Base-by-base conservation (phyloP, 2,113 vertebrate species). In the Athene noctua region DNA sequence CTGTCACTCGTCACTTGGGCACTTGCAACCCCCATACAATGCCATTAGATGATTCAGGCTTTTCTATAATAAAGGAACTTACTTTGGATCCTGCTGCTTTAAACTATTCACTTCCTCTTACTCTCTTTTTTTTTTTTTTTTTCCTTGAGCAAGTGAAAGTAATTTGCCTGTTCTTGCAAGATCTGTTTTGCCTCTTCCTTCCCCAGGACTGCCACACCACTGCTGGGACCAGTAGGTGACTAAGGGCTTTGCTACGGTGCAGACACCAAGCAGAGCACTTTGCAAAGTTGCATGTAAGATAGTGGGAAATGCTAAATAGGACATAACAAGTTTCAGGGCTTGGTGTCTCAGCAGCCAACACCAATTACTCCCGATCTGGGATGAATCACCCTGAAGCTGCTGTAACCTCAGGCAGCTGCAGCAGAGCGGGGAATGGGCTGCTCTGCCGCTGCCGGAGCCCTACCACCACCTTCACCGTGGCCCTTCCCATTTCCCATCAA, bases 111-210 rank as follows among this genome's bases (percentile, higher is more conserved):
- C 87, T 94, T 95, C 83, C 61, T 91, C 52, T 94, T 81, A 27
- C 30, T 34, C 13, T 26, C 49, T n/a, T 42, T 27, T 36, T 80
- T 6, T 63, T 58, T 27, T 11, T 27, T 34, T 17, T 22, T 59
- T 68, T 34, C 20, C 30, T 94, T 71, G 38, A 74, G 51, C 67
- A 94, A 97, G 55, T 7, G 74, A 93, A 93, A 96, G 92, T 90
- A 83, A 80, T 86, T 66, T 70, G 38, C 15, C 9, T 58, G 42
- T 32, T 82, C 58, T 70, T 38, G 61, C 46, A 57, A 88, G 66
- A 52, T 57, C 73, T 47, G n/a, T 67, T 92, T 71, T 82, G 49
- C 62, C 40, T 2, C 0, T 36, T 61, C 40, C 51, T 73, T 94
- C 22, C 44, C 46, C 46, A 57, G 54, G 13, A 51, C 38, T 9